Evolutionary conservation across 2,113 vertebrate genomes (phyloP).

Genomic region (Bagarius yarrelli): DNA sequence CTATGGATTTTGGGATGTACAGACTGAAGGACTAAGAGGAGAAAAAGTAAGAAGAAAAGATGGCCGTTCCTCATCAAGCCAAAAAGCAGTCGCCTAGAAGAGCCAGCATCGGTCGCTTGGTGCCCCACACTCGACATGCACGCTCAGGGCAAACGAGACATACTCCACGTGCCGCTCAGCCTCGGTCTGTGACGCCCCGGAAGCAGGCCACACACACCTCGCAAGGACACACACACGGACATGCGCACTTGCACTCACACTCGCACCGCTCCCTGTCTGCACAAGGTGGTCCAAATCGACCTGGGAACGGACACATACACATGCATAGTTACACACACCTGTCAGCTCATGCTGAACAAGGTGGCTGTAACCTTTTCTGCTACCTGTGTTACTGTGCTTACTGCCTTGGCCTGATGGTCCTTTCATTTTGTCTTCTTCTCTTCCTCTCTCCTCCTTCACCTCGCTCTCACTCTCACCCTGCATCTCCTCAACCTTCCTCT

Average conservation of each 20-base stretch:
- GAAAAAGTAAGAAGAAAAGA: conserved; percentile 48
- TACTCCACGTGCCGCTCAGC: conserved; percentile 45
- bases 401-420: conserved; percentile 78
- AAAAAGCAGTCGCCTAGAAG: conserved; percentile 61
- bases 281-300: conserved; percentile 49
- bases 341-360: conserved; percentile 61
- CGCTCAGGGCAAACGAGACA: conserved; percentile 40
- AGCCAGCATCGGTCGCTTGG: conserved; percentile 54
- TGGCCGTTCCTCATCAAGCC: conserved; percentile 67
- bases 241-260: conserved; percentile 48
- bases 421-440: conserved; percentile 82
- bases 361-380: conserved; percentile 73
- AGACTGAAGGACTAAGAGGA: conserved; percentile 50
- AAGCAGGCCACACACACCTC: conserved; percentile 53
- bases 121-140: conserved; percentile 46
- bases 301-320: conserved; percentile 44
- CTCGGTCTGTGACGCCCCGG: conserved; percentile 55
- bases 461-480: conserved; percentile 51
- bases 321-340: conserved; percentile 43
- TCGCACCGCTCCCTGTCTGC: conserved; percentile 51
- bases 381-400: conserved; percentile 76
- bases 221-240: conserved; percentile 47
- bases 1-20: not conserved
- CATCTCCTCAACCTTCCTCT: conserved; percentile 39
- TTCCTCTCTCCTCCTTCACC: conserved; percentile 70